Conservation (phyloP, 2,113 vertebrate genomes). For the Mungos mungo region DNA sequence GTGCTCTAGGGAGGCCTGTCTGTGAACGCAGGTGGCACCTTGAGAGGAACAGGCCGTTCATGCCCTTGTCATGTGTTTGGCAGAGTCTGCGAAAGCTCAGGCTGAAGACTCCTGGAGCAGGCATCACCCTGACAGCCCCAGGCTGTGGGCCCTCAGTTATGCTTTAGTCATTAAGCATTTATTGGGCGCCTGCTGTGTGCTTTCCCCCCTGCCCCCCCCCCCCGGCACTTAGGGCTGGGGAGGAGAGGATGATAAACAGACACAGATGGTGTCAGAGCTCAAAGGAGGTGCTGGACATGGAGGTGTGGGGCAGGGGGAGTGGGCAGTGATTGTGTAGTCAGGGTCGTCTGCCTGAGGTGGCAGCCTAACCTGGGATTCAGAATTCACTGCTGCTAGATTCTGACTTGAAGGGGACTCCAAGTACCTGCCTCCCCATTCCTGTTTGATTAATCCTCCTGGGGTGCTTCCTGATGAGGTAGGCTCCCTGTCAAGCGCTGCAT, state of each 20-base stretch:
- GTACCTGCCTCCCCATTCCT: not conserved
- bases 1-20: not conserved
- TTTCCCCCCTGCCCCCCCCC: not conserved
- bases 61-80: not conserved
- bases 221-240: not conserved
- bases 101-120: not conserved
- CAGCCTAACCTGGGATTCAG: not conserved
- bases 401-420: not conserved
- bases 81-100: not conserved
- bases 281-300: not conserved
- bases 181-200: fast-evolving
- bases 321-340: not conserved
- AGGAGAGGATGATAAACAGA: not conserved
- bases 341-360: not conserved
- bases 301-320: not conserved
- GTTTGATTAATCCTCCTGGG: no score
- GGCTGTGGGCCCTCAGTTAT: not conserved
- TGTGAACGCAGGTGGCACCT: no score
- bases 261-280: not conserved
- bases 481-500: no score
- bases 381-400: not conserved
- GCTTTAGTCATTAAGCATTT: not conserved
- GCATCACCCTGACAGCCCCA: not conserved
- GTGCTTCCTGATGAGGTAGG: not conserved
- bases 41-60: not conserved